Base-by-base conservation (phyloP, 2,797 vertebrate genomes). In the Fistularia tabacaria region DNA sequence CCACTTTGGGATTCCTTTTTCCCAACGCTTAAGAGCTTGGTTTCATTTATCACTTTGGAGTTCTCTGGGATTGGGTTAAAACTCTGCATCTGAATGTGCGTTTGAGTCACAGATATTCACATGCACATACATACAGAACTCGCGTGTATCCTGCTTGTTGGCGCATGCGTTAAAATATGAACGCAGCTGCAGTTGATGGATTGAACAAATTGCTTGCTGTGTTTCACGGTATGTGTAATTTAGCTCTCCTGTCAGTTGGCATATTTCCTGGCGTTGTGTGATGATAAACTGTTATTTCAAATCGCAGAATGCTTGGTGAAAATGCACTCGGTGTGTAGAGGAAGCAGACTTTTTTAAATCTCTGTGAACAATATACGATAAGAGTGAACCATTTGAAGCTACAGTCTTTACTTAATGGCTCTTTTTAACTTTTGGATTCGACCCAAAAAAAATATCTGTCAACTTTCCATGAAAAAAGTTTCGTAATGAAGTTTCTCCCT, bases 201-300 rank as follows among this genome's bases (percentile, higher is more conserved):
- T 70, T 73, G 69, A 66, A 56, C 51, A 56, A 76, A 75, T 56
- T 64, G 67, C 46, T 49, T 68, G 37, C 43, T 51, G 50, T 36
- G 54, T 51, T 62, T 59, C 12, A 47, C 14, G 55, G 70, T 63
- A 42, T 62, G 67, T 61, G 77, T 40, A 57, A 75, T 84, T 69
- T 63, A 86, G 82, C 73, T 70, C 69, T 72, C 69, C 81, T 87
- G 85, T 87, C 87, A 84, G 66, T 73, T 74, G 73, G 69, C 65
- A 79, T 79, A 54, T 82, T 87, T 87, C 83, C 86, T 80, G 80
- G 69, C 77, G 80, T 80, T 82, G 71, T 60, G 64, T 69, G 80
- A 84, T 85, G 86, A 89, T 84, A 72, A 87, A 89, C 77, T 75
- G 73, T 73, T 79, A 72, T 83, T 85, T 73, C 66, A 25, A 63